Base-by-base conservation (phyloP, 2,888 invertebrate genomes). In the Drosophila niveifrons region DNA sequence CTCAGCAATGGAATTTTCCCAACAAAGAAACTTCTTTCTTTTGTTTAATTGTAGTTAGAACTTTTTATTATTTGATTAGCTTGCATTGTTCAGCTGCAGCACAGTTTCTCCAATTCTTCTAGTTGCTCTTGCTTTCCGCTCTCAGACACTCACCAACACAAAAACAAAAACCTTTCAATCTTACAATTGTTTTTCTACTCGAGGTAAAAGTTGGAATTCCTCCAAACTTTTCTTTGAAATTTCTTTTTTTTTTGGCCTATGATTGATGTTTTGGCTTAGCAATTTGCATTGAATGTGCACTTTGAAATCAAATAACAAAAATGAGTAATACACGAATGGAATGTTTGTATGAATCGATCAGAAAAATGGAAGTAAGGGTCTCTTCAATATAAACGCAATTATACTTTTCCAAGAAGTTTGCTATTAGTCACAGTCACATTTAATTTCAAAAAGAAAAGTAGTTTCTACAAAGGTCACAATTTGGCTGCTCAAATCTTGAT, bases 21-120 rank as follows among this genome's bases (percentile, higher is more conserved):
- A 41, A 15, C 39, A 2, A 7, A 88, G 88, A 85, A 88, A 85
- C 83, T 85, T 85, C 88, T 88, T 87, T 78, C 80, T 68, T 77
- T 82, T 78, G 75, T 82, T 75, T 68, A 53, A 47, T 62, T 66
- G 72, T 59, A 80, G 68, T 63, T 75, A 75, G 76, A 80, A 75
- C 75, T 74, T 82, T 83, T 81, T 80, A 88, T 83, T 88, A 88
- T 88, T 88, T 85, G 85, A 88, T 89, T 84, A 84, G 73, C 73
- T 86, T 82, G 80, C 78, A 83, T 89, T 85, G 88, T 83, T 80
- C 74, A 70, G 75, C 58, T 84, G 73, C 80, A 81, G 73, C 68
- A 44, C 59, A 50, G 36, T 51, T 52, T 63, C 23, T 29, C 34
- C 57, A 46, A 61, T n/a, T 47, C 28, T 8, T 43, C 8, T 15